Evolutionary conservation across 2,797 vertebrate species (phyloP).

Genomic region (Anas bernieri): DNA sequence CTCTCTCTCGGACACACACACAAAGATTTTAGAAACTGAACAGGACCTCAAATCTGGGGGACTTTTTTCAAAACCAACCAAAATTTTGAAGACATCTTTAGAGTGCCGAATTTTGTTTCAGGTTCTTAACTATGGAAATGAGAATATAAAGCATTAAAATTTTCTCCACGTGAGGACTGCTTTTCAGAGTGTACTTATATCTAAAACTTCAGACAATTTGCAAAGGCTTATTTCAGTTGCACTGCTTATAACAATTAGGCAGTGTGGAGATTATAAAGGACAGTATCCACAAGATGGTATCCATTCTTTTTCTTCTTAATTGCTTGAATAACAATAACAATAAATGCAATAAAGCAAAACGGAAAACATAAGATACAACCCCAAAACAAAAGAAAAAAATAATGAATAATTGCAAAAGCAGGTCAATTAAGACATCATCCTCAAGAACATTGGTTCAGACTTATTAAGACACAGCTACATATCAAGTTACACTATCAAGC

Average conservation of each 20-base stretch:
- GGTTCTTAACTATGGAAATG: not conserved
- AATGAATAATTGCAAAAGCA: not conserved
- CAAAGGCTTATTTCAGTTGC: not conserved
- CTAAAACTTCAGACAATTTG: not conserved
- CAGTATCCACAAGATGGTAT: not conserved
- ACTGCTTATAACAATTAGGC: not conserved
- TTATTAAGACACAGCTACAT: not conserved
- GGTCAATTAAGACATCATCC: not conserved
- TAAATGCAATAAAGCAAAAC: not conserved
- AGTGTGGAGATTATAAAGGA: not conserved
- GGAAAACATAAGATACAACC: not conserved
- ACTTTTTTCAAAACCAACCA: not conserved
- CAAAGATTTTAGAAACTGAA: not conserved
- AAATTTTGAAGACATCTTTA: not conserved
- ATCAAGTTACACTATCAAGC: not conserved
- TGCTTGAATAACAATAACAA: not conserved
- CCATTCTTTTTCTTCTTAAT: not conserved
- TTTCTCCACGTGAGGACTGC: not conserved
- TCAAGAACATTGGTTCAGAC: not conserved
- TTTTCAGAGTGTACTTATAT: not conserved
- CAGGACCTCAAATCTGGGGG: not conserved
- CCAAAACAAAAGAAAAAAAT: not conserved
- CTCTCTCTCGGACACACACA: not conserved
- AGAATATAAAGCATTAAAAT: not conserved
- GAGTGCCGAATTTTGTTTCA: not conserved